Evolutionary conservation across 1,140 invertebrate genomes (phyloP).

Genomic region (Leptinotarsa texana): DNA sequence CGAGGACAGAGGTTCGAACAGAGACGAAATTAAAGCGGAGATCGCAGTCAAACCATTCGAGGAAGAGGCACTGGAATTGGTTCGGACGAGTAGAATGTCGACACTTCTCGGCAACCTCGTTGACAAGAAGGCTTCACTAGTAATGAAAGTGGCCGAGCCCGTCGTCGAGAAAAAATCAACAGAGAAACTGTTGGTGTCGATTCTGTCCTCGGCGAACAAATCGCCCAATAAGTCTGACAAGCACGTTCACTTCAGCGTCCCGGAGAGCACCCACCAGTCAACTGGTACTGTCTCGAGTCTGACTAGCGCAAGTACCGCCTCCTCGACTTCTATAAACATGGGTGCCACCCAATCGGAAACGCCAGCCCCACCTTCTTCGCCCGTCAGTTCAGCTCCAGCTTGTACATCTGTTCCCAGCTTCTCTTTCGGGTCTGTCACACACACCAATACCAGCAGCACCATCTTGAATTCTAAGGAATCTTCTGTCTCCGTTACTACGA

Average conservation of each 20-base stretch:
- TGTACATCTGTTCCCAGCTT: background rate
- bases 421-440: background rate
- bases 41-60: conserved; percentile 44
- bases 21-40: conserved; percentile 13
- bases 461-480: conserved; percentile 1
- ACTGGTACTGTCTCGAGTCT: background rate
- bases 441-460: background rate
- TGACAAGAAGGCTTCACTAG: conserved; percentile 36
- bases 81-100: conserved; percentile 43
- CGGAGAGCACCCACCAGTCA: conserved; percentile 9
- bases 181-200: conserved; percentile 39
- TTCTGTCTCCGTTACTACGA: background rate
- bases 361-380: background rate
- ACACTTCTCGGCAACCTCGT: conserved; percentile 42
- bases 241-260: conserved; percentile 46
- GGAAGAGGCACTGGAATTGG: conserved; percentile 43
- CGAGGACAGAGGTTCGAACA: background rate
- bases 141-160: conserved; percentile 17
- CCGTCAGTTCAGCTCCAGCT: background rate
- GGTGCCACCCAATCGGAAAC: conserved; percentile 1
- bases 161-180: conserved; percentile 1
- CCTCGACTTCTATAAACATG: background rate
- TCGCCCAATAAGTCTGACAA: conserved; percentile 38
- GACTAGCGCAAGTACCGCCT: background rate
- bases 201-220: conserved; percentile 39